These are phyloP conservation scores for Meiosimyza platycephala DNA, from an alignment of 2,888 invertebrate genomes.

Conservation along the genomic window DNA sequence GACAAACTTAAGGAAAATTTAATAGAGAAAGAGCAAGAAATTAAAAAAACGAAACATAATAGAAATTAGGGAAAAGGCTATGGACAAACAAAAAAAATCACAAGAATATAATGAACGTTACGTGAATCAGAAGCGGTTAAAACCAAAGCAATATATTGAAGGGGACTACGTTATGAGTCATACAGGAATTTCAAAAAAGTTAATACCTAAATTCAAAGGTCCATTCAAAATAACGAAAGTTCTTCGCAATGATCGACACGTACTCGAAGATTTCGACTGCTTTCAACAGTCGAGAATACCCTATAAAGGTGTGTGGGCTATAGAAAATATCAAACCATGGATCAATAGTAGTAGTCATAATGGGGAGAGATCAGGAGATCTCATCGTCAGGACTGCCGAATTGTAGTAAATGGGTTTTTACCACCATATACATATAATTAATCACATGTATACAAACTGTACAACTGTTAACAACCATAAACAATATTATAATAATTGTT, in stretches of 20 bases:
- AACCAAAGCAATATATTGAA: constrained; percentile 10
- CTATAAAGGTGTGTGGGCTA: constrained; percentile 37
- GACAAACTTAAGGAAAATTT: constrained; percentile 39
- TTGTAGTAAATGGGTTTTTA: too few species aligned
- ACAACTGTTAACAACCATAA: too few species aligned
- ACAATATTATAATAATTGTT: too few species aligned
- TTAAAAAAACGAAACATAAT: background rate
- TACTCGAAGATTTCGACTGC: constrained; percentile 36
- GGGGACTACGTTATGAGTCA: constrained; percentile 36
- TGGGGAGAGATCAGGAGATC: too few species aligned
- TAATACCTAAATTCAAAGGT: constrained; percentile 32
- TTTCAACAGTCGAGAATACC: constrained; percentile 37
- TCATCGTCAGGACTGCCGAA: too few species aligned
- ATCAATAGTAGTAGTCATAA: constrained; percentile 16
- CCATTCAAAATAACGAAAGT: constrained; percentile 35
- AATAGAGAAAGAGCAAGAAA: background rate
- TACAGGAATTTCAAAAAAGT: constrained; percentile 40
- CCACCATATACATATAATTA: too few species aligned
- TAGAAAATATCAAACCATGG: constrained; percentile 37
- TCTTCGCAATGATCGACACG: constrained; percentile 37
- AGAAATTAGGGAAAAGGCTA: constrained; percentile 18
- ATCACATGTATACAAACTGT: too few species aligned
- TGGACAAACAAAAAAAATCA: background rate
- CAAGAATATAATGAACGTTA: constrained; percentile 38
- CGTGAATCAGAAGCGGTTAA: constrained; percentile 24